These are phyloP conservation scores for Tribolium madens DNA, from an alignment of 1,140 invertebrate genomes.

Conservation along the genomic window DNA sequence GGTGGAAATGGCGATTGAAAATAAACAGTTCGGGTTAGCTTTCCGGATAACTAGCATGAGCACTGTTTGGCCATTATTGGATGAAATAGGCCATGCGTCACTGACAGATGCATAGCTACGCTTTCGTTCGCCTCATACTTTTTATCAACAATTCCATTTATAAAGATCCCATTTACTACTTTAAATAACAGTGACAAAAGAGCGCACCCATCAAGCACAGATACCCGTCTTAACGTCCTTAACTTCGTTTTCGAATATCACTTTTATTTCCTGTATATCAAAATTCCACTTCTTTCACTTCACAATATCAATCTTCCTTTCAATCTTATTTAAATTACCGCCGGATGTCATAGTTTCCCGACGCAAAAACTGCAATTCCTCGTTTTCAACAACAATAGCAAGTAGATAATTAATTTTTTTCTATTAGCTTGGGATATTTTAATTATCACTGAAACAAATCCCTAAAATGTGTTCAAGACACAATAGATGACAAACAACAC, in stretches of 20 bases:
- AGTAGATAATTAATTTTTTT: not conserved
- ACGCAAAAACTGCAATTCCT: not conserved
- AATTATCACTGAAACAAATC: not conserved
- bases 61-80: conserved; percentile 42
- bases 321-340: not conserved
- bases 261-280: conserved; percentile 1
- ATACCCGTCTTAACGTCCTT: conserved; percentile 25
- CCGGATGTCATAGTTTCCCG: not conserved
- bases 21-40: conserved; percentile 44
- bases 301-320: not conserved
- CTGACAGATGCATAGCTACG: conserved; percentile 42
- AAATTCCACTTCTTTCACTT: not conserved
- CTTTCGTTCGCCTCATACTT: conserved; percentile 37
- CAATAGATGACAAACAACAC: too few species aligned
- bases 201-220: conserved; percentile 26
- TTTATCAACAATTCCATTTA: conserved; percentile 43
- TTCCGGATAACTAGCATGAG: conserved; percentile 42
- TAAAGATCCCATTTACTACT: conserved; percentile 38
- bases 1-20: conserved; percentile 42
- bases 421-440: not conserved
- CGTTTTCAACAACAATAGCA: not conserved
- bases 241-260: conserved; percentile 21
- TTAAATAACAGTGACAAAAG: conserved; percentile 38
- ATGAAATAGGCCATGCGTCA: conserved; percentile 45
- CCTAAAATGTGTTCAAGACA: too few species aligned